A percentile compares a stretch with the other conserved stretches of the same genome.
Conservation (phyloP, 2,113 vertebrate species). For the Dendrocopos noguchii region DNA sequence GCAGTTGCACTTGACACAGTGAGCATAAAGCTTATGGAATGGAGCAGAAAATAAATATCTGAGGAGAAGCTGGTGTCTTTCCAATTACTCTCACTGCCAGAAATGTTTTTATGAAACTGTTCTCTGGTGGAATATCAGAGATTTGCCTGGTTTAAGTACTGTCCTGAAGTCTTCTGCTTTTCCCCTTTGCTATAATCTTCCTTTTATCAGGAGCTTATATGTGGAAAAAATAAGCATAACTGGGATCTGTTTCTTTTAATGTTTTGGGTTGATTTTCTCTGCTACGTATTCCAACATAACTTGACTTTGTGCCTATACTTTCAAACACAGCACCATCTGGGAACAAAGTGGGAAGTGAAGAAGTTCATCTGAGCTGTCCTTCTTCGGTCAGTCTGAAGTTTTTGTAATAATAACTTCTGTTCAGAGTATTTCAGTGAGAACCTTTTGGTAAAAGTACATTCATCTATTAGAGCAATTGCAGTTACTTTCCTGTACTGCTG, state of each 20-base stretch:
- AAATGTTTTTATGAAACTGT: slow-evolving; percentile 7
- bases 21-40: neutral
- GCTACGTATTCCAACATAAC: neutral
- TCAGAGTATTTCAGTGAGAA: neutral
- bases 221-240: neutral
- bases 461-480: neutral
- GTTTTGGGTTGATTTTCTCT: neutral
- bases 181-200: neutral
- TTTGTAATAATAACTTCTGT: neutral
- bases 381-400: neutral
- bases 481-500: neutral
- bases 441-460: neutral
- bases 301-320: neutral
- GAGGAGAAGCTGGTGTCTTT: neutral
- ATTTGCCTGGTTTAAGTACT: neutral
- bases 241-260: neutral
- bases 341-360: neutral
- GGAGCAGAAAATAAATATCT: slow-evolving; percentile 27
- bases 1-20: slow-evolving; percentile 28
- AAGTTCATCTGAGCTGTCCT: neutral
- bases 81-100: neutral
- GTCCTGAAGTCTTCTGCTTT: neutral
- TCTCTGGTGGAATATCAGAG: neutral
- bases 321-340: neutral
- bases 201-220: neutral